Conservation (phyloP, 2,797 vertebrate genomes). For the Ptychadena robeensis region DNA sequence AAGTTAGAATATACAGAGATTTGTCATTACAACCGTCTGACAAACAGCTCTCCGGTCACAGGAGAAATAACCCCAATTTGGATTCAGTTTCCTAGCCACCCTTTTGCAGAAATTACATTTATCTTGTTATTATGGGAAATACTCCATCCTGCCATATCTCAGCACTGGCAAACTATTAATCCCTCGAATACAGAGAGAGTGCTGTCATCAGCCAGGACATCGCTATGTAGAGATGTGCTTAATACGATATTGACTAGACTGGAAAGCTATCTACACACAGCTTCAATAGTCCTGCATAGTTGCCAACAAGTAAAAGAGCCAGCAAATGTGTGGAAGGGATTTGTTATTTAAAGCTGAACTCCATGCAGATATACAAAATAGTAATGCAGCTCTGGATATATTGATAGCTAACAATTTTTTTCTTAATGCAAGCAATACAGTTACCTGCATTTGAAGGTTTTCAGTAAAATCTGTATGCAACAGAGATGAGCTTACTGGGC, state of each 20-base stretch:
- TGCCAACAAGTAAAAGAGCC: neutral
- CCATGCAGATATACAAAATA: too few species aligned
- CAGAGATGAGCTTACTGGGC: too few species aligned
- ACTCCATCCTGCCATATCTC: conserved; percentile 30
- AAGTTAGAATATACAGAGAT: conserved; percentile 33
- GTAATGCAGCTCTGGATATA: too few species aligned
- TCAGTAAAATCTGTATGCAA: too few species aligned
- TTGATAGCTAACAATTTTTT: too few species aligned
- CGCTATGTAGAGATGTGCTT: neutral
- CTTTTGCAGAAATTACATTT: conserved; percentile 47
- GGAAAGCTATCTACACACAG: neutral
- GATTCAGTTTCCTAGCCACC: conserved; percentile 31
- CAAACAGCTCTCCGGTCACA: conserved; percentile 38
- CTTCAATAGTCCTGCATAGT: neutral
- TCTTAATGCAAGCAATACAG: too few species aligned
- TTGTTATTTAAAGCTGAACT: neutral
- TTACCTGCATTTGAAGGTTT: too few species aligned
- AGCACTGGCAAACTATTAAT: conserved; percentile 31
- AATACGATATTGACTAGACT: conserved; percentile 20
- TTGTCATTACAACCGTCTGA: conserved; percentile 41
- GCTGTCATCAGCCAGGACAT: neutral
- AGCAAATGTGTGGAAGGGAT: too few species aligned
- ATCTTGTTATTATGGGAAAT: conserved; percentile 50
- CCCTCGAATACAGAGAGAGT: neutral
- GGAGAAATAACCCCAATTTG: conserved; percentile 52